phyloP scores from a whole-genome alignment of 2,888 invertebrate species.

The Acanthosepion pharaonis region DNA sequence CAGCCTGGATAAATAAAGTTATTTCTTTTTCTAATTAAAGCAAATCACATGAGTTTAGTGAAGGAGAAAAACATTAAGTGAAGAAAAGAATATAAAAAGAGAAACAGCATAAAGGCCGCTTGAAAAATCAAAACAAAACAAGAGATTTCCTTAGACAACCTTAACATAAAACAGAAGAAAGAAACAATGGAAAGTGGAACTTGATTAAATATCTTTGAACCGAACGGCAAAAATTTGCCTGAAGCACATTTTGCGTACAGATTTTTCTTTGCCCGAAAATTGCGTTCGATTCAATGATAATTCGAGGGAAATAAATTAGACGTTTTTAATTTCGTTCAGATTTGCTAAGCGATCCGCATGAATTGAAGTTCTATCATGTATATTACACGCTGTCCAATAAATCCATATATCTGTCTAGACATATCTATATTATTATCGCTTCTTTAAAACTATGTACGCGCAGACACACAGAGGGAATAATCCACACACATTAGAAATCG shows the following conservation, averaged over 20 bases:
- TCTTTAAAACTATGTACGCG: background rate
- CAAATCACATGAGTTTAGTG: too few species aligned
- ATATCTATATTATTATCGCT: background rate
- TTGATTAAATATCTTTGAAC: background rate
- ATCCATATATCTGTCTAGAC: conserved; percentile 22
- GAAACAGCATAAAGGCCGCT: background rate
- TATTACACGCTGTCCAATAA: background rate
- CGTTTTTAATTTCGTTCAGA: background rate
- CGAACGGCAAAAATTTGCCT: background rate
- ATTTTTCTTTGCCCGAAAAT: background rate
- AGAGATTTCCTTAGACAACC: background rate
- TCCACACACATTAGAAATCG: background rate
- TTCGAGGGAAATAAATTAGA: conserved; percentile 4
- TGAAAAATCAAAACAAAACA: background rate
- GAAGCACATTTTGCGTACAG: background rate
- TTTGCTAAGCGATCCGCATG: background rate
- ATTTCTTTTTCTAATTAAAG: background rate
- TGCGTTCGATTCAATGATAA: background rate
- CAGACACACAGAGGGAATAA: background rate
- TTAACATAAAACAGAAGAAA: background rate
- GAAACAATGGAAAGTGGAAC: background rate
- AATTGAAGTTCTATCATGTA: background rate
- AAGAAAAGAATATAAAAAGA: background rate
- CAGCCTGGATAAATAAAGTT: background rate
- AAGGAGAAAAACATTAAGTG: background rate